These are phyloP conservation scores for Mechanitis mazaeus DNA, from an alignment of 2,888 invertebrate genomes.

Conservation along the genomic window DNA sequence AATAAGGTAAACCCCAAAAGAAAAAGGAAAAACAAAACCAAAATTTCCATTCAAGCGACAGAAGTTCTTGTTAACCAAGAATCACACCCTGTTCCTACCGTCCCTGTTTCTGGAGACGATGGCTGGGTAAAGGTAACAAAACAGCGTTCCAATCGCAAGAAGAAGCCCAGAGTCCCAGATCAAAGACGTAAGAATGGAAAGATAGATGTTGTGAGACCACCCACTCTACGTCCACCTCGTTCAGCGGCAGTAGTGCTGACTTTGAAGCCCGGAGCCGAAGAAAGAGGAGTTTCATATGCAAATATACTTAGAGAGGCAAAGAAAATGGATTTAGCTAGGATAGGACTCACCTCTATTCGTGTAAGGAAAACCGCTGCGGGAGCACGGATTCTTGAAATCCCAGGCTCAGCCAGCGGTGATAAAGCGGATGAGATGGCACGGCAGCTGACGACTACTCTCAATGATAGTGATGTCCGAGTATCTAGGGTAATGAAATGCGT, in stretches of 20 bases:
- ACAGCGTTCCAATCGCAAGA: too few relatives aligned
- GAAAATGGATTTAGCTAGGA: too few relatives aligned
- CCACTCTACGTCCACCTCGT: not conserved
- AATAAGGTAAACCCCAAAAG: too few relatives aligned
- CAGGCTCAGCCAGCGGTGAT: not conserved
- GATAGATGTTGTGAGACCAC: too few relatives aligned
- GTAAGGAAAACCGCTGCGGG: not conserved
- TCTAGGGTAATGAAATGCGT: conserved; percentile 4
- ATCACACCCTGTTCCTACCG: not conserved
- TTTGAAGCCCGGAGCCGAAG: not conserved
- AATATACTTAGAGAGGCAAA: not conserved
- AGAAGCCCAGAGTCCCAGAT: not conserved
- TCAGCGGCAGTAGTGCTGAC: not conserved
- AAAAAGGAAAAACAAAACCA: too few relatives aligned
- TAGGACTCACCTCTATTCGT: not conserved
- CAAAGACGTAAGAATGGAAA: too few relatives aligned
- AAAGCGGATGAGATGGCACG: not conserved
- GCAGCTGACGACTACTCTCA: not conserved
- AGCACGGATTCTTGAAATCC: not conserved
- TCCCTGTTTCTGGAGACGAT: not conserved
- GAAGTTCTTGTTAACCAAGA: not conserved
- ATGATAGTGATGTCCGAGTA: not conserved
- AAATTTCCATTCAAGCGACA: too few relatives aligned
- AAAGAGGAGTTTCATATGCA: not conserved
- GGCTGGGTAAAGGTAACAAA: too few relatives aligned